Percentiles rank a stretch among this genome's conserved stretches.
phyloP scores from a whole-genome alignment of 2,888 invertebrate species.

The Orchestes rusci region DNA sequence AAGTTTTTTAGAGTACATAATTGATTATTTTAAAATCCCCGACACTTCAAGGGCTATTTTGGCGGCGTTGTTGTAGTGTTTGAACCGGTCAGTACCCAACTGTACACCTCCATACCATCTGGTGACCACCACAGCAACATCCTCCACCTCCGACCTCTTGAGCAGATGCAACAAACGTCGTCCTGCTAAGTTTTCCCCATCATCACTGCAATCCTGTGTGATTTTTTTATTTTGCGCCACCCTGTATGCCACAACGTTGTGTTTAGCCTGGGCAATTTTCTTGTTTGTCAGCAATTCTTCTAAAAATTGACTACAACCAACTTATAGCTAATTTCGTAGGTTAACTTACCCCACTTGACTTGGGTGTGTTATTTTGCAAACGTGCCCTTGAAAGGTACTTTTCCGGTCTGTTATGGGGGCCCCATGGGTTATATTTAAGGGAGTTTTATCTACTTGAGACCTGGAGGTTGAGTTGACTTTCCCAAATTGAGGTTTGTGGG shows the following conservation, averaged over 20 bases:
- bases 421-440: no score
- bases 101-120: conserved; percentile 79
- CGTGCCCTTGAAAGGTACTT: conserved; percentile 78
- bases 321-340: no score
- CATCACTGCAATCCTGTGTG: conserved; percentile 69
- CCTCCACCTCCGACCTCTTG: conserved; percentile 62
- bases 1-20: no score
- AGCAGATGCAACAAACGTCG: conserved; percentile 69
- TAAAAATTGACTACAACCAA: no score
- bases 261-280: conserved; percentile 72
- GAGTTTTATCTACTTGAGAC: no score
- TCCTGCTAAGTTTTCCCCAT: conserved; percentile 78
- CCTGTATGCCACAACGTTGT: conserved; percentile 76
- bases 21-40: no score
- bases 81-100: conserved; percentile 77
- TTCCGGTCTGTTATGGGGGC: conserved; percentile 67
- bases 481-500: no score
- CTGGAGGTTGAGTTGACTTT: no score
- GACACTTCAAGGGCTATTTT: no score
- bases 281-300: conserved; percentile 55
- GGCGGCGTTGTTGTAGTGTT: conserved; percentile 77
- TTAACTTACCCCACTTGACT: conserved; percentile 63
- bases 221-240: conserved; percentile 39
- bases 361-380: conserved; percentile 55
- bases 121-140: conserved; percentile 72